A percentile compares a stretch with the other conserved stretches of the same genome.
phyloP scores from a whole-genome alignment of 2,113 vertebrate species.

The Tachuris rubrigastra region DNA sequence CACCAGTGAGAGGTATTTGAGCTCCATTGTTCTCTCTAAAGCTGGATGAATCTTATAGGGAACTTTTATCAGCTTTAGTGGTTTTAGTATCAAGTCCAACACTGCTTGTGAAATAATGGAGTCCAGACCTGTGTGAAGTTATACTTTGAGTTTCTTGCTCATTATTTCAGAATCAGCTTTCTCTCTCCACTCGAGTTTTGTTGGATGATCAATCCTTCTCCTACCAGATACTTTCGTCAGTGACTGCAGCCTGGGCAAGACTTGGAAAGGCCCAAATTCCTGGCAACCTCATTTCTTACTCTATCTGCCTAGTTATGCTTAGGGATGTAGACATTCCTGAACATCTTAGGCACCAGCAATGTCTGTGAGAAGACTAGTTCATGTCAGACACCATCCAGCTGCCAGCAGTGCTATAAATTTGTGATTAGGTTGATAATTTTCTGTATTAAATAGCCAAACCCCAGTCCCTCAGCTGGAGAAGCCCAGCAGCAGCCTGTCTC shows the following conservation, averaged over 20 bases:
- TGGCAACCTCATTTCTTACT: not conserved
- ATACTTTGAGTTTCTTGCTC: not conserved
- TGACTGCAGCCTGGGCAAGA: not conserved
- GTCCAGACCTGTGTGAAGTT: not conserved
- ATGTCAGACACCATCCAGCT: not conserved
- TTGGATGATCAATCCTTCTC: not conserved
- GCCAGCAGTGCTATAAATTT: not conserved
- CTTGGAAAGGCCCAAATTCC: not conserved
- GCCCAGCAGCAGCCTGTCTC: not conserved
- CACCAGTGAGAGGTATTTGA: rapidly evolving
- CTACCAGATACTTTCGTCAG: not conserved
- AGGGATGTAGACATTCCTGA: not conserved
- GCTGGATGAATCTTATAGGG: not conserved
- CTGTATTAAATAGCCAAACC: not conserved
- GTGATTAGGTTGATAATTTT: not conserved
- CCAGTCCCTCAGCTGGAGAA: not conserved
- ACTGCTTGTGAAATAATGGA: not conserved
- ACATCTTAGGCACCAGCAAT: not conserved
- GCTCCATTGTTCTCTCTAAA: not conserved
- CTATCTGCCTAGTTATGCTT: not conserved
- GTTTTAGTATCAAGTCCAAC: rapidly evolving
- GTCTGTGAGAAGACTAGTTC: not conserved
- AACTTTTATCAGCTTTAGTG: not conserved
- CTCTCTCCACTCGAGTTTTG: not conserved
- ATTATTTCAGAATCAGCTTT: not conserved